These are phyloP conservation scores for Agriopis marginaria DNA, from an alignment of 2,888 invertebrate genomes.

Conservation along the genomic window DNA sequence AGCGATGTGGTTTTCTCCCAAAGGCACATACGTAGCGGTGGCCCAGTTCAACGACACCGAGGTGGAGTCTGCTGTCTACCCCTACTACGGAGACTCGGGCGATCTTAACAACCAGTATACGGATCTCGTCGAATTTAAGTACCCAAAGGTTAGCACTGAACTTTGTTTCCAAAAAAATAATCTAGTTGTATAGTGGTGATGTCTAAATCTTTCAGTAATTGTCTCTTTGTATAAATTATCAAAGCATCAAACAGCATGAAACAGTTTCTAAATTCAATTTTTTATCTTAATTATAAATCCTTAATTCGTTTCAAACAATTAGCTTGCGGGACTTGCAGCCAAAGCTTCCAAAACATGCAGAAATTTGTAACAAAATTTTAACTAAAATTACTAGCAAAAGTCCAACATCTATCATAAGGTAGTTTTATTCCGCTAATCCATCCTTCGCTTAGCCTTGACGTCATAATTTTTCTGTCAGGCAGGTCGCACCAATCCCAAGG, in stretches of 20 bases:
- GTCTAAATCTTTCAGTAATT: too few species aligned
- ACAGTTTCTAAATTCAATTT: too few species aligned
- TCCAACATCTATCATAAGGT: too few species aligned
- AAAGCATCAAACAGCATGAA: too few species aligned
- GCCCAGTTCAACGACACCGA: constrained; percentile 90
- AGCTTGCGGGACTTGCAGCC: too few species aligned
- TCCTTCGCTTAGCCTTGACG: constrained; percentile 9
- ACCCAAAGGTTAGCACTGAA: constrained; percentile 89
- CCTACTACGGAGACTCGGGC: constrained; percentile 88
- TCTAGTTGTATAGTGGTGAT: neutral
- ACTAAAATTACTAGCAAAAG: too few species aligned
- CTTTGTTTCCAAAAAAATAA: neutral
- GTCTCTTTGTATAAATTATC: too few species aligned
- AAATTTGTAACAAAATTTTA: too few species aligned
- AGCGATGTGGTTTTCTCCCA: constrained; percentile 93
- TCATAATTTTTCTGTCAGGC: constrained; percentile 77
- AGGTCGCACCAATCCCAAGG: constrained; percentile 91
- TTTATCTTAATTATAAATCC: too few species aligned
- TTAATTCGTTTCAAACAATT: too few species aligned
- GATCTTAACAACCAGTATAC: constrained; percentile 89
- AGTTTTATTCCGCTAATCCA: neutral
- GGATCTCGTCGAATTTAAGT: constrained; percentile 88
- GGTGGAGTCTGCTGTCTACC: constrained; percentile 88
- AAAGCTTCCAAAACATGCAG: too few species aligned
- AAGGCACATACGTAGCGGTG: constrained; percentile 89